Evolutionary conservation across 1,140 invertebrate genomes (phyloP).

Genomic region (Drosophila suzukii): DNA sequence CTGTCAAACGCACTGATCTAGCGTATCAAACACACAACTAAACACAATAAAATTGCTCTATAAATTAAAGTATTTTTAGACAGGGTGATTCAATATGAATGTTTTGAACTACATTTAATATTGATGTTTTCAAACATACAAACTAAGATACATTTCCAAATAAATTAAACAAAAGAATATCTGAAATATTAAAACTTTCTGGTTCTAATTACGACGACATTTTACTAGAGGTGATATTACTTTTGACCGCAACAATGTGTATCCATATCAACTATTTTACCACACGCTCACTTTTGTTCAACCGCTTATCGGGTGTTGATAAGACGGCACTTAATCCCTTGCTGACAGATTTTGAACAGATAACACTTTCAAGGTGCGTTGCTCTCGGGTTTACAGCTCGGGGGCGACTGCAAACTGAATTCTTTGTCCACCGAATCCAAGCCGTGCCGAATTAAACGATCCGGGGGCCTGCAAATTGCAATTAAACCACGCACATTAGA

Average conservation of each 20-base stretch:
- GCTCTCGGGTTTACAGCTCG: constrained; percentile 3
- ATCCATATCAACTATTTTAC: constrained; percentile 11
- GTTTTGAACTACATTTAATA: background rate
- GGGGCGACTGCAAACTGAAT: constrained; percentile 19
- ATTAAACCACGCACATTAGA: constrained; percentile 45
- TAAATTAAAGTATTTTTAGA: constrained; percentile 17
- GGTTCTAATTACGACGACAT: background rate
- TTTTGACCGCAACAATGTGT: constrained; percentile 20
- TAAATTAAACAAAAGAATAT: background rate
- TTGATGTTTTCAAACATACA: background rate
- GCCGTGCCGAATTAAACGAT: constrained; percentile 26
- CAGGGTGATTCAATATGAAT: constrained; percentile 10
- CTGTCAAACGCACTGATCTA: constrained; percentile 12
- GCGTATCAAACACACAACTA: constrained; percentile 1
- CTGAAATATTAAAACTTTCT: background rate
- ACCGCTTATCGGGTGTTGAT: constrained; percentile 15
- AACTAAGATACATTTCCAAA: too few species aligned
- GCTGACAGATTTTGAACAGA: background rate
- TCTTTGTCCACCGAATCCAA: constrained; percentile 10
- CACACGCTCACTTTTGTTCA: constrained; percentile 13
- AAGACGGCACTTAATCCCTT: background rate
- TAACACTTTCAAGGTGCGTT: background rate
- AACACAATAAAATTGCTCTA: background rate
- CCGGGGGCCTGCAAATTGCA: constrained; percentile 40
- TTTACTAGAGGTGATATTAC: background rate